phyloP scores from a whole-genome alignment of 2,113 vertebrate genomes.

The Cryptotis parvus region DNA sequence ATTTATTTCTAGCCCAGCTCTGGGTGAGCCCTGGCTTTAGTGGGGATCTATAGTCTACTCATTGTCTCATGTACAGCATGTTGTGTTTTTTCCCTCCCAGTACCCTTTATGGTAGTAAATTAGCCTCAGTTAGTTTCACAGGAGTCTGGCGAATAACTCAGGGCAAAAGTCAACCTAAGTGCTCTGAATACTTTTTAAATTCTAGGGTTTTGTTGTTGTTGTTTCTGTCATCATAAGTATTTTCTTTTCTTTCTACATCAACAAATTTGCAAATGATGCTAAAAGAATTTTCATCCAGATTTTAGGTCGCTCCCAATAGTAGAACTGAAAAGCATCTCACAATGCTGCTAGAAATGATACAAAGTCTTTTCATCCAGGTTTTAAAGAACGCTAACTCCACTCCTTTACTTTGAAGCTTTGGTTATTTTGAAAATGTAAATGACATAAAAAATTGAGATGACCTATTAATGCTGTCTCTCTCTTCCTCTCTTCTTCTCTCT shows the following conservation, averaged over 20 bases:
- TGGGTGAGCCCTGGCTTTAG: no score
- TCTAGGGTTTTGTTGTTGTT: conserved; percentile 25
- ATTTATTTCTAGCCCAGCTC: no score
- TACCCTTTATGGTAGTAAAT: background rate
- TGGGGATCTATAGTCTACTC: no score
- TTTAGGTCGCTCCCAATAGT: background rate
- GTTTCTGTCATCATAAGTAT: background rate
- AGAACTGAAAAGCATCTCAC: background rate
- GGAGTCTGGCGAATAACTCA: background rate
- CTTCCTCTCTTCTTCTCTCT: no score
- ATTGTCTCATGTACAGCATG: no score
- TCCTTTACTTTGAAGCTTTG: conserved; percentile 28
- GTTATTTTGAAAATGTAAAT: conserved; percentile 30
- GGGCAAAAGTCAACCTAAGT: background rate
- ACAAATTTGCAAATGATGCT: conserved; percentile 4
- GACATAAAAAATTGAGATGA: no score
- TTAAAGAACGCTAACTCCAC: background rate
- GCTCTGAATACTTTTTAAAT: background rate
- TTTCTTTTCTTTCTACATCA: conserved; percentile 23
- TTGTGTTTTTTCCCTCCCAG: no score
- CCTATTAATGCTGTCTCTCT: no score
- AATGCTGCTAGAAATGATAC: background rate
- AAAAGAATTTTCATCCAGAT: background rate
- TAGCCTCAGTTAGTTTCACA: background rate
- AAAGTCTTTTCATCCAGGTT: no score